A percentile compares a stretch with the other conserved stretches of the same genome.
Conservation (phyloP, 1,140 invertebrate species). For the Drosophila lacteicornis region DNA sequence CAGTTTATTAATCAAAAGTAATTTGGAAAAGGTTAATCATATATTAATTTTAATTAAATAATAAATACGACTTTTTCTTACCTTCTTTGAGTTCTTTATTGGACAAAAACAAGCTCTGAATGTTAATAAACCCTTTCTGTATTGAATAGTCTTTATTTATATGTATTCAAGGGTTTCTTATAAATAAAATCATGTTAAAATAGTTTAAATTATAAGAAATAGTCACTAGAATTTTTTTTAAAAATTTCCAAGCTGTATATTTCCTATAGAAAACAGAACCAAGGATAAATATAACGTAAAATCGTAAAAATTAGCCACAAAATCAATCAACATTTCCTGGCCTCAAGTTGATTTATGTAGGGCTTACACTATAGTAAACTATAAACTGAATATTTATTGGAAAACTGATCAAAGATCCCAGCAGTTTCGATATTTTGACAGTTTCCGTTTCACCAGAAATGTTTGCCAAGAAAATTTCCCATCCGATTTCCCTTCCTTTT, state of each 20-base stretch:
- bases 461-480: constrained; percentile 33
- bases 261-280: neutral
- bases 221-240: neutral
- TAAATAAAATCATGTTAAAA: too few relatives aligned
- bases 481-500: constrained; percentile 1
- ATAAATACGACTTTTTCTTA: neutral
- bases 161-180: too few relatives aligned
- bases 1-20: neutral
- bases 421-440: constrained; percentile 32
- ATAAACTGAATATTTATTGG: constrained; percentile 34
- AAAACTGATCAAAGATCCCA: constrained; percentile 35
- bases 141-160: too few relatives aligned
- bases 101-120: neutral
- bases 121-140: neutral
- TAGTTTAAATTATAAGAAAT: neutral
- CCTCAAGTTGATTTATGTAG: constrained; percentile 10
- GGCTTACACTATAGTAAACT: constrained; percentile 20
- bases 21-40: neutral
- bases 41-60: neutral
- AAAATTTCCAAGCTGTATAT: neutral
- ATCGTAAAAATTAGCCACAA: constrained; percentile 22
- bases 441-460: constrained; percentile 35
- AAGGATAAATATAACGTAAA: constrained; percentile 2
- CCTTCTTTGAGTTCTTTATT: neutral
- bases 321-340: constrained; percentile 19